Evolutionary conservation across 2,797 vertebrate genomes (phyloP), one percentile per base, ranked within the genome.

Genomic region (Nannoperca obscura): DNA sequence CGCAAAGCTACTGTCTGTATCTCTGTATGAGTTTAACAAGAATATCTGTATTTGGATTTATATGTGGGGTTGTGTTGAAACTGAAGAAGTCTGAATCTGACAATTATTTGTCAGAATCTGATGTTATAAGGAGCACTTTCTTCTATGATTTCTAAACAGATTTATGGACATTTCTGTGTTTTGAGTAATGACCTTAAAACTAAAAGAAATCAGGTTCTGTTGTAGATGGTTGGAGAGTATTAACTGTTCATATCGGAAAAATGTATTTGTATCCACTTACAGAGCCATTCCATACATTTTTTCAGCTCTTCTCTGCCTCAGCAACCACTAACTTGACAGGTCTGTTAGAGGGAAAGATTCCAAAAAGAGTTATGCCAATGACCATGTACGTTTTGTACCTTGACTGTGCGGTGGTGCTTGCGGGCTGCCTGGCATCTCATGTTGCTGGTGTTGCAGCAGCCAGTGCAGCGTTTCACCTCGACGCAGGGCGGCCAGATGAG

Each of bases 401-500:
- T 99, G 86, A 99, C 97, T 0, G 89, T 96, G 82, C 97, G 95
- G 92, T 97, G 96, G 70, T 96, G 97, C 84, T 96, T 95, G 78
- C 96, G 95, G 0, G 96, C 94, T 0, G 97, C 96, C 80, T 97
- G 96, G 87, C 98, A 99, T 81, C 94, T 95, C 93, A 97, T 95
- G 0, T 96, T 98, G 93, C 96, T 96, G 64, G 97, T 98, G 93
- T 98, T 99, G 92, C 98, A 99, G 90, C 98, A 99, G 88, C 98
- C 98, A 0, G 97, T 97, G 90, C 98, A 99, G 54, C 98, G 97
- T 40, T 93, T 96, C 92, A 99, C 97, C 94, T 99, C 98, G 73
- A 99, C 98, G 1, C 98, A 99, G 2, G 97, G 96, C 0, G 98
- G 98, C 98, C 98, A 99, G 90, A 99, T 96, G 91, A 99, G 95